A percentile compares a stretch with the other conserved stretches of the same genome.
These are phyloP conservation scores for Microchirus variegatus DNA, from an alignment of 2,797 vertebrate genomes.

Conservation along the genomic window DNA sequence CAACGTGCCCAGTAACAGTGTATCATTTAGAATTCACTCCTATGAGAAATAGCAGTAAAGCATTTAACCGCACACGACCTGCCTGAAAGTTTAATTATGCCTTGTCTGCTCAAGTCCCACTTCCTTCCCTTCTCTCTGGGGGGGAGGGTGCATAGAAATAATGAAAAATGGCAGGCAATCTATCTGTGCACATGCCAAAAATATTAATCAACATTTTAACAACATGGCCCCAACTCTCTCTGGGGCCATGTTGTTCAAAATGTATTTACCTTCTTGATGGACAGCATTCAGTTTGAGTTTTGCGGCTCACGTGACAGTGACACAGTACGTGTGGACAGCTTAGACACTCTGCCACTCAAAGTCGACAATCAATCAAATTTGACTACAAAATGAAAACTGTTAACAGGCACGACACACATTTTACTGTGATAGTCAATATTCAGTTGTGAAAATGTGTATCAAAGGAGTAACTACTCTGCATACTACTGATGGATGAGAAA, in stretches of 20 bases:
- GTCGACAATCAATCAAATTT: neutral
- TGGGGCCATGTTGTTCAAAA: constrained; percentile 45
- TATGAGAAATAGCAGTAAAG: constrained; percentile 73
- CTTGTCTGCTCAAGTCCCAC: constrained; percentile 67
- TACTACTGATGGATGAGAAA: too few relatives aligned
- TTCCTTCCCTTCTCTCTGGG: constrained; percentile 68
- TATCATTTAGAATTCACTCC: constrained; percentile 72
- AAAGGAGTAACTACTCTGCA: too few relatives aligned
- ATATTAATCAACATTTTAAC: constrained; percentile 73
- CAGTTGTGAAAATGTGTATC: too few relatives aligned
- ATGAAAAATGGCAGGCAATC: constrained; percentile 78
- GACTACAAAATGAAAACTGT: too few relatives aligned
- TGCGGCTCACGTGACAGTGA: constrained; percentile 11
- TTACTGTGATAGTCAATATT: too few relatives aligned
- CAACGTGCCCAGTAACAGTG: constrained; percentile 69
- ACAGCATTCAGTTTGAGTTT: constrained; percentile 25
- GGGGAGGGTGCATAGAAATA: constrained; percentile 67
- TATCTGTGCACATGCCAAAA: constrained; percentile 68
- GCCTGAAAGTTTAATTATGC: constrained; percentile 79
- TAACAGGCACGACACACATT: too few relatives aligned
- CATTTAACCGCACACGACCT: constrained; percentile 76
- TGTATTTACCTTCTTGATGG: constrained; percentile 18
- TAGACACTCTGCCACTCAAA: constrained; percentile 12
- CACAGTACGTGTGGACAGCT: constrained; percentile 20
- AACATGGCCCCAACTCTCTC: constrained; percentile 47